phyloP scores from a whole-genome alignment of 2,797 vertebrate genomes.

The Tachyglossus aculeatus region DNA sequence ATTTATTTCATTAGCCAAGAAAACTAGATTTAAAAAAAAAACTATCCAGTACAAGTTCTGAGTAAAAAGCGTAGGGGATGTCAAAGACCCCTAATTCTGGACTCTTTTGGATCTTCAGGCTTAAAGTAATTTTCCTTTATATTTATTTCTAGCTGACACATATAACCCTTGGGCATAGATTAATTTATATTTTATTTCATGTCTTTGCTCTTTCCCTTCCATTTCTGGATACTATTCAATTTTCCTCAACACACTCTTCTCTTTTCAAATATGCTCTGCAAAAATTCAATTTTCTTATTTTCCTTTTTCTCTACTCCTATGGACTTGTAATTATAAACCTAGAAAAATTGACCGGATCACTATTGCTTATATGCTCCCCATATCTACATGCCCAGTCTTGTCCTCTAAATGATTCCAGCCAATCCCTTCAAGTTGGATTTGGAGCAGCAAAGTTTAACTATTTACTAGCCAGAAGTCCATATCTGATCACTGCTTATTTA shows the following conservation, averaged over 20 bases:
- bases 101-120: background rate
- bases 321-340: background rate
- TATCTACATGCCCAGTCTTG: no score
- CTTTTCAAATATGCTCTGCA: background rate
- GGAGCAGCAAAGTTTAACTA: no score
- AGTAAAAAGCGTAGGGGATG: background rate
- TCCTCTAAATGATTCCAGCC: no score
- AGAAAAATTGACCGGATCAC: no score
- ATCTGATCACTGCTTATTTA: no score
- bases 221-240: background rate
- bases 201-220: background rate
- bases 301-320: background rate
- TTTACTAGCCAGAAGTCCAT: no score
- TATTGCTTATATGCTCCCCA: no score
- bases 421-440: no score
- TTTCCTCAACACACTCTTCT: background rate
- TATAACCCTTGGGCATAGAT: background rate
- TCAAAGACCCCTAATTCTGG: background rate
- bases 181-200: slow-evolving; percentile 8
- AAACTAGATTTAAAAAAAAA: background rate
- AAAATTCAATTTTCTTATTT: background rate
- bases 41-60: background rate
- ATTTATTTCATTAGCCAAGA: background rate
- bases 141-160: slow-evolving; percentile 6
- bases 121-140: background rate